phyloP scores from a whole-genome alignment of 2,888 invertebrate species.

The Pheosia tremula region DNA sequence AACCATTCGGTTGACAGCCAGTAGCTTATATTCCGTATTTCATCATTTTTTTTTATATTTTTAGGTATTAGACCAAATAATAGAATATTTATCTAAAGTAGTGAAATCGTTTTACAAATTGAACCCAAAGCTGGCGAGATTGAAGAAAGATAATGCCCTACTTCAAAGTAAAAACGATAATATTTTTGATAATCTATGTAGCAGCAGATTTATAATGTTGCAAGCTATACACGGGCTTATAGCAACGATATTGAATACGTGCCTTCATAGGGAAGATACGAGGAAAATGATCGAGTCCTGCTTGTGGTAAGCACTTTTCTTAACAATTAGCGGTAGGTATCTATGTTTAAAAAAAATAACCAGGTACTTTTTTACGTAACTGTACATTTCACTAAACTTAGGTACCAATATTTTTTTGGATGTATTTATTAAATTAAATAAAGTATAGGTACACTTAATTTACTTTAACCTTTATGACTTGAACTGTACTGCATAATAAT shows the following conservation, averaged over 20 bases:
- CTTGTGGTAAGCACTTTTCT: conserved; percentile 71
- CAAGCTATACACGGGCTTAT: conserved; percentile 83
- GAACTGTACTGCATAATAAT: no score
- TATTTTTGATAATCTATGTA: conserved; percentile 81
- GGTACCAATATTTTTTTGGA: no score
- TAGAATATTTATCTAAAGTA: conserved; percentile 79
- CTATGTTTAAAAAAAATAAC: background rate
- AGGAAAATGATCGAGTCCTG: conserved; percentile 83
- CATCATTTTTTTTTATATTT: conserved; percentile 39
- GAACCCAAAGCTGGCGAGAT: conserved; percentile 76
- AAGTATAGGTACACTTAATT: no score
- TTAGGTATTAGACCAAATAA: conserved; percentile 85
- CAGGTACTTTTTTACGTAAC: background rate
- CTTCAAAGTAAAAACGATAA: conserved; percentile 77
- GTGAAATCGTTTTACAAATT: conserved; percentile 81
- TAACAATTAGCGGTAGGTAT: background rate
- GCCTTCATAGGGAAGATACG: conserved; percentile 84
- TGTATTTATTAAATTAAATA: no score
- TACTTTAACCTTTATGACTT: no score
- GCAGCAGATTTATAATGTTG: conserved; percentile 81
- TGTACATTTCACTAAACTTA: background rate
- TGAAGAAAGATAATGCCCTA: conserved; percentile 72
- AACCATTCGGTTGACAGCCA: no score
- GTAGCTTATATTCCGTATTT: background rate
- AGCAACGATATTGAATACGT: conserved; percentile 77